Conservation (phyloP, 2,113 vertebrate genomes). For the Cettia cetti region DNA sequence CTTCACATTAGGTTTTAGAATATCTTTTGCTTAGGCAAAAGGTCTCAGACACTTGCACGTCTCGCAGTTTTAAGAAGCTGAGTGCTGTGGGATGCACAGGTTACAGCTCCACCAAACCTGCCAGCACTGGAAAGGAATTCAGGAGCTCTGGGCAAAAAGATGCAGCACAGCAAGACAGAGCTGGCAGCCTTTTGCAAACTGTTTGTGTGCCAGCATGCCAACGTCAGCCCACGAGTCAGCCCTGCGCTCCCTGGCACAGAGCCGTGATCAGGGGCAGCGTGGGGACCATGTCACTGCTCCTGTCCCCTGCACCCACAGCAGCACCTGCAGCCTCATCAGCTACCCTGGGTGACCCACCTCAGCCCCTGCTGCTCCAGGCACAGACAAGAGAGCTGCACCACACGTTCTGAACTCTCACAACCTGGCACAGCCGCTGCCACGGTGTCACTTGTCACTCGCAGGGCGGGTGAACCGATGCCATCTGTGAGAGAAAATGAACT, state of each 20-base stretch:
- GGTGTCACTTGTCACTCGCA: conserved; percentile 49
- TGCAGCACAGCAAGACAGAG: neutral
- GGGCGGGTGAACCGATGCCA: conserved; percentile 29
- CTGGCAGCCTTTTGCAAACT: neutral
- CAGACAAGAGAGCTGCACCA: neutral
- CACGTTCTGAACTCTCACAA: neutral
- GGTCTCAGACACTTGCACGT: neutral
- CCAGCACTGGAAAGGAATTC: neutral
- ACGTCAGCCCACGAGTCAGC: neutral
- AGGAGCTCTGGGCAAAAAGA: neutral
- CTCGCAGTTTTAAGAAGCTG: neutral
- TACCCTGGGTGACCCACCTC: neutral
- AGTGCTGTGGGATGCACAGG: neutral
- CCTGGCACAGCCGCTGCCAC: conserved; percentile 1
- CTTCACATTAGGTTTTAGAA: neutral
- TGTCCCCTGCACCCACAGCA: neutral
- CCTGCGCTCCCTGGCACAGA: neutral
- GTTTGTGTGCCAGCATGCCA: neutral
- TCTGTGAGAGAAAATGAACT: conserved; percentile 22
- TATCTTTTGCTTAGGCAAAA: neutral
- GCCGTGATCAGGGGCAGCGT: neutral
- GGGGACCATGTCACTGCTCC: neutral
- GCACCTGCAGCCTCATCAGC: neutral
- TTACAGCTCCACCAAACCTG: conserved; percentile 3
- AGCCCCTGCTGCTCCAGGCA: neutral